A percentile compares a stretch with the other conserved stretches of the same genome.
Evolutionary conservation across 2,797 vertebrate species (phyloP).

Genomic region (Pygocentrus nattereri): DNA sequence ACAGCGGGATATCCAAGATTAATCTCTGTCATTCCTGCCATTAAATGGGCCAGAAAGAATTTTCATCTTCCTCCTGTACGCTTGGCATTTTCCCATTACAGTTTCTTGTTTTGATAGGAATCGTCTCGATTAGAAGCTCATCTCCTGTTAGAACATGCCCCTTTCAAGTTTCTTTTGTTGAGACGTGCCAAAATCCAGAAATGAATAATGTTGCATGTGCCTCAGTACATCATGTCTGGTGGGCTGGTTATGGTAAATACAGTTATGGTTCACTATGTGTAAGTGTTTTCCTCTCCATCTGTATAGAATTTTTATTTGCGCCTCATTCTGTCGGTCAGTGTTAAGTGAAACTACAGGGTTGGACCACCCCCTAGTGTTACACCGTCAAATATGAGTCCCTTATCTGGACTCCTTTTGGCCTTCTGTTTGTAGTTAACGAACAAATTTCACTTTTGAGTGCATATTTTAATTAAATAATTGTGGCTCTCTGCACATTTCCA

Average conservation of each 20-base stretch:
- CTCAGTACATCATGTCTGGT: neutral
- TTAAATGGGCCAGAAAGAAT: slow-evolving; percentile 63
- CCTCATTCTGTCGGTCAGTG: neutral
- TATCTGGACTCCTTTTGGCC: neutral
- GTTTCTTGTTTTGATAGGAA: neutral
- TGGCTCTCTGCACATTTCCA: neutral
- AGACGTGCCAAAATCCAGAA: neutral
- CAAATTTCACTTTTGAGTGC: neutral
- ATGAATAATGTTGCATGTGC: neutral
- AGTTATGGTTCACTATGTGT: neutral
- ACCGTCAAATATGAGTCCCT: slow-evolving; percentile 14
- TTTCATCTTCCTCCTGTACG: slow-evolving; percentile 54
- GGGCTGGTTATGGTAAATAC: neutral
- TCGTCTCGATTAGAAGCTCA: neutral
- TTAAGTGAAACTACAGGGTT: slow-evolving; percentile 28
- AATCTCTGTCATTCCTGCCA: slow-evolving; percentile 59
- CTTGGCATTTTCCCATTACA: slow-evolving; percentile 21
- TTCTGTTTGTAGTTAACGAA: neutral
- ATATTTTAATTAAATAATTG: neutral
- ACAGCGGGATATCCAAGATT: slow-evolving; percentile 55
- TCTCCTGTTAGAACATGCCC: neutral
- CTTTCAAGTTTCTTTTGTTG: neutral
- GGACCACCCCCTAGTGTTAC: slow-evolving; percentile 56
- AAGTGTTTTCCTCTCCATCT: neutral
- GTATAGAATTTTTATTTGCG: neutral